Evolutionary conservation across 2,113 vertebrate genomes (phyloP).

Genomic region (Tragelaphus imberbis): DNA sequence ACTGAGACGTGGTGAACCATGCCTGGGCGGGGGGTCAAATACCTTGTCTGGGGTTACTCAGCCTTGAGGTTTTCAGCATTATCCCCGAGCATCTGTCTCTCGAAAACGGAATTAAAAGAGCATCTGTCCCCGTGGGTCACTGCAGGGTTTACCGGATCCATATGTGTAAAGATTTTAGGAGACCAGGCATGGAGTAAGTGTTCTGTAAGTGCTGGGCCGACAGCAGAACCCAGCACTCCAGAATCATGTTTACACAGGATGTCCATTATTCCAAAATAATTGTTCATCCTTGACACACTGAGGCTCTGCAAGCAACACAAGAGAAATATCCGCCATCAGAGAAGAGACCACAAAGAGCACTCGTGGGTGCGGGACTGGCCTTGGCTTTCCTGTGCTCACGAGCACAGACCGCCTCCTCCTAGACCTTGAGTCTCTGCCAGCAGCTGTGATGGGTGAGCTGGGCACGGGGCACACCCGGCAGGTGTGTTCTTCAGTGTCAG

Average conservation of each 20-base stretch:
- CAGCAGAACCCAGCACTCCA: background rate
- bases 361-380: fast-evolving
- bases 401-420: background rate
- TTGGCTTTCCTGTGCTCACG: background rate
- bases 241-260: background rate
- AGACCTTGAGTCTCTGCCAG: fast-evolving
- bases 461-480: fast-evolving
- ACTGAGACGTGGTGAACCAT: too few relatives aligned
- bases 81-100: background rate
- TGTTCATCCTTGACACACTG: too few relatives aligned
- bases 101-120: background rate
- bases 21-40: background rate
- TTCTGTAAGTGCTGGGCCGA: background rate
- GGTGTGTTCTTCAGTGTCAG: background rate
- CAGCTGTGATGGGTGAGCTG: too few relatives aligned
- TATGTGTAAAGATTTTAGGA: fast-evolving
- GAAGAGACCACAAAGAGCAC: fast-evolving
- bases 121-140: background rate
- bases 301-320: too few relatives aligned
- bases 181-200: too few relatives aligned
- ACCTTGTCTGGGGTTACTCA: background rate
- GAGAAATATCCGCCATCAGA: fast-evolving
- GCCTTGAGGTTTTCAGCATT: background rate
- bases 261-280: background rate
- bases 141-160: too few relatives aligned